Percentiles rank a stretch among this genome's conserved stretches.
Evolutionary conservation across 2,888 invertebrate genomes (phyloP).

Genomic region (Eulithis testata): DNA sequence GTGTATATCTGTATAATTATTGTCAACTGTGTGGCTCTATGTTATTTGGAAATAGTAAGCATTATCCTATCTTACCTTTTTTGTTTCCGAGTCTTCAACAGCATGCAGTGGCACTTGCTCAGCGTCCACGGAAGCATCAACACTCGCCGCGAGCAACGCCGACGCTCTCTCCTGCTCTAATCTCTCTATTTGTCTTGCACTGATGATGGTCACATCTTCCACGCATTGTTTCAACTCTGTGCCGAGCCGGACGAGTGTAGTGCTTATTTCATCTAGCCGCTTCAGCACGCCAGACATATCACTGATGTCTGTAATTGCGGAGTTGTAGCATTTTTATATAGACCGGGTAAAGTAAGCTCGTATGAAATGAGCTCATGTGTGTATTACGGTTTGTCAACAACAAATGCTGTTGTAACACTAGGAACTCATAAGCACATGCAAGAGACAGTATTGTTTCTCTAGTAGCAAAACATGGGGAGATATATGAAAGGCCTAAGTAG

Average conservation of each 20-base stretch:
- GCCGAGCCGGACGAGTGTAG: constrained; percentile 87
- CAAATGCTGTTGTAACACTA: no score
- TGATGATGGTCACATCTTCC: constrained; percentile 89
- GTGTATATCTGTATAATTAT: no score
- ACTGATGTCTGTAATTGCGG: constrained; percentile 45
- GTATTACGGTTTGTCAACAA: no score
- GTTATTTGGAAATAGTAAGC: no score
- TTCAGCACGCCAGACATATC: constrained; percentile 82
- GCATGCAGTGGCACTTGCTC: constrained; percentile 73
- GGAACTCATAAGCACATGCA: no score
- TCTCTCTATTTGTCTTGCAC: constrained; percentile 87
- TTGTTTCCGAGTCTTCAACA: constrained; percentile 87
- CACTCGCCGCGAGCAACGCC: constrained; percentile 87
- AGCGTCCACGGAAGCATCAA: constrained; percentile 86
- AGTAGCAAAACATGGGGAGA: no score
- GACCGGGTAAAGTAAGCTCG: neutral
- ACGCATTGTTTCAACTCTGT: constrained; percentile 89
- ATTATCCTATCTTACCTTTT: constrained; percentile 87
- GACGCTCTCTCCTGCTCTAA: constrained; percentile 86
- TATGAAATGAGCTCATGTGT: neutral
- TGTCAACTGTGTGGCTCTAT: no score
- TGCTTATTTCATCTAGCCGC: constrained; percentile 88
- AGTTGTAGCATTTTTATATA: neutral
- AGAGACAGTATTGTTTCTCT: no score
- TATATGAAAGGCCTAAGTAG: no score